Base-by-base conservation (phyloP, 2,888 invertebrate species). In the Mayetiola destructor region DNA sequence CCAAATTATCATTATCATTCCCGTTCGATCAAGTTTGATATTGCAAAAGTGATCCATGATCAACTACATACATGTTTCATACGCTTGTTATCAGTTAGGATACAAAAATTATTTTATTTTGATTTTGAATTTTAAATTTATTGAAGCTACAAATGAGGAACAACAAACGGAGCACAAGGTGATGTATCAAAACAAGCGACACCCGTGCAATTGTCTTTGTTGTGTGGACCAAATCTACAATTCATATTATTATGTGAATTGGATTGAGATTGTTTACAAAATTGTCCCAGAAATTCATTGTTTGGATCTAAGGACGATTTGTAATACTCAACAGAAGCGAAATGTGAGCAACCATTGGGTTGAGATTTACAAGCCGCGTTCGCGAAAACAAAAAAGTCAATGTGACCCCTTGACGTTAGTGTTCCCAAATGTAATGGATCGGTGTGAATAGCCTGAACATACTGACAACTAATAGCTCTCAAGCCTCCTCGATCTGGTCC, bases 101-200 rank as follows among this genome's bases (percentile, higher is more conserved):
- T n/a, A n/a, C n/a, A n/a, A n/a, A n/a, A n/a, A n/a, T n/a, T n/a
- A n/a, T n/a, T n/a, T n/a, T n/a, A n/a, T n/a, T n/a, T n/a, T n/a
- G n/a, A n/a, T n/a, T n/a, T n/a, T n/a, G n/a, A n/a, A n/a, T n/a
- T n/a, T n/a, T n/a, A n/a, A n/a, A n/a, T n/a, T n/a, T n/a, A n/a
- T n/a, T n/a, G n/a, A n/a, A n/a, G n/a, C n/a, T n/a, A n/a, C n/a
- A n/a, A n/a, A n/a, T n/a, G n/a, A n/a, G n/a, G n/a, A n/a, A n/a
- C n/a, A n/a, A n/a, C n/a, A n/a, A n/a, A 48, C 12, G 48, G 48
- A 48, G 48, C 48, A 20, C 48, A 48, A n/a, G 48, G 48, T 2
- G 48, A 4, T 1, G 48, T 48, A n/a, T 48, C 48, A 48, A 48
- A 48, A 16, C 48, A 48, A n/a, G 48, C 23, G 8, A 23, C 48